Base-by-base conservation (phyloP, 1,140 invertebrate species). In the Habropoda laboriosa region DNA sequence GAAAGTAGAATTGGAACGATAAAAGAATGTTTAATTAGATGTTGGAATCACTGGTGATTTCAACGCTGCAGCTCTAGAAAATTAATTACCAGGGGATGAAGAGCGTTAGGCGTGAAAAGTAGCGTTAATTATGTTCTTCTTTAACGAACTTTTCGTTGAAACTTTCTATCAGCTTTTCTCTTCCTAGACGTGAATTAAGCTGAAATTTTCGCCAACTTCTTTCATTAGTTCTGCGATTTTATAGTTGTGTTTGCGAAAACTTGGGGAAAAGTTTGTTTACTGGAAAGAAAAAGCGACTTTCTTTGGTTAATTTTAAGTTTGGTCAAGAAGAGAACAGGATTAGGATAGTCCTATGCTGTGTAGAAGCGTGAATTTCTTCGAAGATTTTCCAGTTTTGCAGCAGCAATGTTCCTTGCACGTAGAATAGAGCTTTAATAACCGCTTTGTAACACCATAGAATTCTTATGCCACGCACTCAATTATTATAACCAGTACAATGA, bases 21-120 rank as follows among this genome's bases (percentile, higher is more conserved):
- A n/a, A n/a, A n/a, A n/a, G n/a, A n/a, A n/a, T 2, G 3, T 16
- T 75, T 49, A 61, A 76, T 21, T 40, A 16, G 0, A 55, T 3
- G 12, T 68, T 82, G 67, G 35, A 82, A 71, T 73, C 53, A 24
- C 68, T 12, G 13, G 82, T 53, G 82, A 84, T 70, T 84, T 84
- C 82, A 53, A 84, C 4, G 82, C 82, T 57, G 13, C n/a, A 3
- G 35, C 40, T 57, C 67, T 1, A 0, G 0, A 67, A n/a, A n/a
- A 60, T 77, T 45, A 77, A 82, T 72, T 72, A 47, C 35, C 0
- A 21, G 47, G 12, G 1, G 21, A 24, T 40, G 40, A 12, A 7
- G 13, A 3, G 13, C 3, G 21, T 63, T 0, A 24, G 1, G 2
- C 2, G 60, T 18, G 21, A 18, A 2, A 63, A 40, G 6, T 18